Percentiles rank a stretch among this genome's conserved stretches.
Conservation (phyloP, 2,113 vertebrate species). For the Antechinus flavipes region DNA sequence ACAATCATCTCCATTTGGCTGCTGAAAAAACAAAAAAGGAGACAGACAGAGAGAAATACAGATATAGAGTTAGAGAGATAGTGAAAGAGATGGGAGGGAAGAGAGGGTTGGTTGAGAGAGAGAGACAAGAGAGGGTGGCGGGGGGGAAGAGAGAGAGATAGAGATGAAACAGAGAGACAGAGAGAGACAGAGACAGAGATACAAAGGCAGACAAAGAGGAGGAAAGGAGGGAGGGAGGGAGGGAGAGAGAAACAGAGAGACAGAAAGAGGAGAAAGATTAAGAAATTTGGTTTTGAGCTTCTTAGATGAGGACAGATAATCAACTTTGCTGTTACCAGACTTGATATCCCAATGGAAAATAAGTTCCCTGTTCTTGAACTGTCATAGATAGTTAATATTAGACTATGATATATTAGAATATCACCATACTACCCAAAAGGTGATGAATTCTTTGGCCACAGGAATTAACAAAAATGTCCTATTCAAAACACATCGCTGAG, state of each 20-base stretch:
- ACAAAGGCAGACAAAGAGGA: no score
- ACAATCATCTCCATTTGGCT: slow-evolving; percentile 17
- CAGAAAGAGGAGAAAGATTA: neutral
- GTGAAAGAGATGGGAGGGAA: neutral
- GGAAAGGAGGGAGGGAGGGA: no score
- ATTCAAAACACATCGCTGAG: neutral
- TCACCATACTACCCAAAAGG: neutral
- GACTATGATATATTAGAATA: neutral
- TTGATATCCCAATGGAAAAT: neutral
- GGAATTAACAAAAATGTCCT: neutral
- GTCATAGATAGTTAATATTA: neutral
- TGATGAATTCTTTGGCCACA: neutral
- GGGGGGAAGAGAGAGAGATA: neutral
- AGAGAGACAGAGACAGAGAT: no score
- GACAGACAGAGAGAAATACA: neutral
- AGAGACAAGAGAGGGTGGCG: no score
- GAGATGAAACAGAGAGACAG: no score
- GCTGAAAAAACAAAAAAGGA: slow-evolving; percentile 30
- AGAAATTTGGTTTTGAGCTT: neutral
- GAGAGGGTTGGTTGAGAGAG: no score
- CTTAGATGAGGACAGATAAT: neutral
- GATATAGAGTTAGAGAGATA: neutral
- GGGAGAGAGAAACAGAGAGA: no score
- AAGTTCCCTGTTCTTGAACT: neutral
- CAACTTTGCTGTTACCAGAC: neutral